phyloP scores from a whole-genome alignment of 2,888 invertebrate species.

The Perithous albicinctus region DNA sequence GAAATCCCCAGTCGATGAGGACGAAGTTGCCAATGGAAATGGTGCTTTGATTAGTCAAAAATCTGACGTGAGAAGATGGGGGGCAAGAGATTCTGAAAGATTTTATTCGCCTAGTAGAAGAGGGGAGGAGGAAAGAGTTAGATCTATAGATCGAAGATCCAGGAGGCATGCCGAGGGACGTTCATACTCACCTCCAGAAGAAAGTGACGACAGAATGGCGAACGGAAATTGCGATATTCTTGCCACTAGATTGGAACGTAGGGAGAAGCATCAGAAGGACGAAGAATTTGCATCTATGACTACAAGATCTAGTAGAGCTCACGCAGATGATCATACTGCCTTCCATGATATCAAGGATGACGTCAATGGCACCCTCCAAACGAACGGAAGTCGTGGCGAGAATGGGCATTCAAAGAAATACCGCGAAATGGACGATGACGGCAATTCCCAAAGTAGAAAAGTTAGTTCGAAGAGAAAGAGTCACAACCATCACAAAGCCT shows the following conservation, averaged over 20 bases:
- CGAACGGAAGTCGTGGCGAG: conserved; percentile 44
- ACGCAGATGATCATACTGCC: conserved; percentile 21
- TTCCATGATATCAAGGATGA: conserved; percentile 46
- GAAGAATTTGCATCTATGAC: conserved; percentile 21
- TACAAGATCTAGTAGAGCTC: conserved; percentile 36
- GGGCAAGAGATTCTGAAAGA: conserved; percentile 5
- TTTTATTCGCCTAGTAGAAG: conserved; percentile 29
- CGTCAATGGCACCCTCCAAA: conserved; percentile 1
- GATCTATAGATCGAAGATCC: conserved; percentile 67
- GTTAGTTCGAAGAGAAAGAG: conserved; percentile 64
- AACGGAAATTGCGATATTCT: conserved; percentile 38
- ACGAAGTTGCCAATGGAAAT: conserved; percentile 31
- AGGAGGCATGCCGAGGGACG: conserved; percentile 66
- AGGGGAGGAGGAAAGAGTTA: conserved; percentile 9
- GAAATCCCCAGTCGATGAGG: conserved; percentile 46
- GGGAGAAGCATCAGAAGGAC: conserved; percentile 33
- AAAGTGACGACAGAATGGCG: conserved; percentile 50
- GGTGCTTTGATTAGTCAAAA: conserved; percentile 33
- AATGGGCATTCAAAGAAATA: conserved; percentile 59
- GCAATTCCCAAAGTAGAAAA: conserved; percentile 71
- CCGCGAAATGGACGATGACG: conserved; percentile 68
- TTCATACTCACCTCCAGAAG: conserved; percentile 49
- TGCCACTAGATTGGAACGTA: conserved; percentile 9
- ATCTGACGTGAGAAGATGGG: conserved; percentile 5
- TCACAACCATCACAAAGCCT: conserved; percentile 46